Percentiles rank a stretch among this genome's conserved stretches.
Conservation (phyloP, 2,113 vertebrate species). For the Phalacrocorax carbo region DNA sequence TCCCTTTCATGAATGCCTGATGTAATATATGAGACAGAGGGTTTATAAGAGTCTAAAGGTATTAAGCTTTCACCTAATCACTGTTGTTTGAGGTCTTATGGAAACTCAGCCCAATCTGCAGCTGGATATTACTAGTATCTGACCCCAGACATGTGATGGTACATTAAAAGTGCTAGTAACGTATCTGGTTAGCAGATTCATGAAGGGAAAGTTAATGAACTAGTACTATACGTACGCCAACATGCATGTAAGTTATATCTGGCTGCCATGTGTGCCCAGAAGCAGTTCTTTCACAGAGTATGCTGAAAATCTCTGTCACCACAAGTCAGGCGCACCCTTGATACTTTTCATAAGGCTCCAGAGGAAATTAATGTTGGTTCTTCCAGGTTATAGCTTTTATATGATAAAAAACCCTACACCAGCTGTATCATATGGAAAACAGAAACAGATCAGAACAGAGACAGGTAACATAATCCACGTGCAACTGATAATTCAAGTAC, state of each 20-base stretch:
- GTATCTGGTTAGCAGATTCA: constrained; percentile 40
- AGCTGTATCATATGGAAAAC: constrained; percentile 10
- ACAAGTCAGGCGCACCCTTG: constrained; percentile 57
- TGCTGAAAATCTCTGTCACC: constrained; percentile 71
- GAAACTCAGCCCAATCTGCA: constrained; percentile 33
- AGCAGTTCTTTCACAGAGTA: constrained; percentile 23
- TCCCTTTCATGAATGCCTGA: constrained; percentile 15
- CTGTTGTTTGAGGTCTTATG: neutral
- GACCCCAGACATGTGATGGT: constrained; percentile 39
- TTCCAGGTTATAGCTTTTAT: constrained; percentile 31
- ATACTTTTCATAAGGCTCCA: constrained; percentile 61
- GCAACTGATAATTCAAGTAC: constrained; percentile 10
- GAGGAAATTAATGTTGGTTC: constrained; percentile 64
- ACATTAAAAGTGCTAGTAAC: constrained; percentile 42
- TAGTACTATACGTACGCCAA: neutral
- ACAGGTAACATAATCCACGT: constrained; percentile 25
- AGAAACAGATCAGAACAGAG: neutral
- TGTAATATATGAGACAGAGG: neutral
- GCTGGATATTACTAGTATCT: neutral
- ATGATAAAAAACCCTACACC: neutral
- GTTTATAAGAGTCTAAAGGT: neutral
- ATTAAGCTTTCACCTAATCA: constrained; percentile 39
- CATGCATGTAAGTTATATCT: neutral
- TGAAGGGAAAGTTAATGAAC: constrained; percentile 30
- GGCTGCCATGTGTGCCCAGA: constrained; percentile 69